phyloP scores from a whole-genome alignment of 2,113 vertebrate species.

The Desmodus rotundus region DNA sequence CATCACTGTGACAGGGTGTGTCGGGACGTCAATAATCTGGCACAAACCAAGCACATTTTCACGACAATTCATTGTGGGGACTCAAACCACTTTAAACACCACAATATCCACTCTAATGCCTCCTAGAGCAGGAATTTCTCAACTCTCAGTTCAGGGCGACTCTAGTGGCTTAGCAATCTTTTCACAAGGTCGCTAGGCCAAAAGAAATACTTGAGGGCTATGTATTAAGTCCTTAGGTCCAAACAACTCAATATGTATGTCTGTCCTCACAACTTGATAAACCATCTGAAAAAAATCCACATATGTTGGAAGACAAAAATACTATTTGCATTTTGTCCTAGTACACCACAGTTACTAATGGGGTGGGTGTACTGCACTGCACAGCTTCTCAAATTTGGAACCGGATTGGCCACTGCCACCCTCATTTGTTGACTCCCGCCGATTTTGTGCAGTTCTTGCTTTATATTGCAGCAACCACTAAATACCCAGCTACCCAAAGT shows the following conservation, averaged over 20 bases:
- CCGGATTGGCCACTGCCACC: background rate
- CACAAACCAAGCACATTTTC: slow-evolving; percentile 1
- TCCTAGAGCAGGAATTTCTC: background rate
- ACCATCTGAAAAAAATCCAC: background rate
- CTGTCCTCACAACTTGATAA: background rate
- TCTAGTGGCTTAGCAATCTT: background rate
- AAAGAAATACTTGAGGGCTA: background rate
- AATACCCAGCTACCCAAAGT: background rate
- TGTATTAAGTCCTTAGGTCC: background rate
- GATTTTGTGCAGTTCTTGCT: background rate
- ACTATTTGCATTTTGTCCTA: slow-evolving; percentile 1
- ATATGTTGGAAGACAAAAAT: background rate
- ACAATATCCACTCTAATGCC: background rate
- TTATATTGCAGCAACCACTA: background rate
- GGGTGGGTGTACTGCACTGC: background rate
- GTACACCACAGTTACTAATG: background rate
- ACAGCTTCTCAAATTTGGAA: background rate
- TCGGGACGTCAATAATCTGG: background rate
- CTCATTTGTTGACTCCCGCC: background rate
- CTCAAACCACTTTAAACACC: background rate
- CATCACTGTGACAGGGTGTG: background rate
- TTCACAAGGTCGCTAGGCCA: background rate
- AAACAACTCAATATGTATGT: background rate
- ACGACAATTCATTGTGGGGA: background rate
- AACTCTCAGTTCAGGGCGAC: background rate